A percentile compares a stretch with the other conserved stretches of the same genome.
Conservation (phyloP, 1,140 invertebrate genomes). For the Pomacea maculata region DNA sequence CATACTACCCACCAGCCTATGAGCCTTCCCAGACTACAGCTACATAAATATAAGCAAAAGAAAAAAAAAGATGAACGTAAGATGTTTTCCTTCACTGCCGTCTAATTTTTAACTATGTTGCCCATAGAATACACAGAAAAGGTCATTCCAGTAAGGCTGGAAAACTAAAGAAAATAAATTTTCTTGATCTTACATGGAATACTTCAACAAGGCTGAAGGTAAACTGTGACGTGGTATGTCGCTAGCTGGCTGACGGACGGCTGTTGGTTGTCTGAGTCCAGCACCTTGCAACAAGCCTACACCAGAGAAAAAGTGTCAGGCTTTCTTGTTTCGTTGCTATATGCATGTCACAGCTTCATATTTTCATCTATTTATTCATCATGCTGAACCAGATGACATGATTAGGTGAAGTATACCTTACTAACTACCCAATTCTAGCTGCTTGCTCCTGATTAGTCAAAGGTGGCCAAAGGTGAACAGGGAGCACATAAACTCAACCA, state of each 20-base stretch:
- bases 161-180: neutral
- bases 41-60: too few species aligned
- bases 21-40: too few species aligned
- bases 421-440: too few species aligned
- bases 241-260: slow-evolving; percentile 27
- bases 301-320: too few species aligned
- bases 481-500: neutral
- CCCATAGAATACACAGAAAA: neutral
- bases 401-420: neutral
- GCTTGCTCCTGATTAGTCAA: too few species aligned
- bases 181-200: slow-evolving; percentile 43
- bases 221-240: slow-evolving; percentile 12
- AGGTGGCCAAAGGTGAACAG: neutral
- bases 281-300: slow-evolving; percentile 57
- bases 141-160: neutral
- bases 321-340: too few species aligned
- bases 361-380: too few species aligned
- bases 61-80: neutral
- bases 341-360: too few species aligned
- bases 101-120: neutral
- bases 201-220: slow-evolving; percentile 41
- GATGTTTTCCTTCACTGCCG: neutral
- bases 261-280: slow-evolving; percentile 45
- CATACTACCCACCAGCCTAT: too few species aligned
- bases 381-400: neutral